A percentile compares a stretch with the other conserved stretches of the same genome.
phyloP scores from a whole-genome alignment of 1,140 invertebrate species.

The Nasonia giraulti region DNA sequence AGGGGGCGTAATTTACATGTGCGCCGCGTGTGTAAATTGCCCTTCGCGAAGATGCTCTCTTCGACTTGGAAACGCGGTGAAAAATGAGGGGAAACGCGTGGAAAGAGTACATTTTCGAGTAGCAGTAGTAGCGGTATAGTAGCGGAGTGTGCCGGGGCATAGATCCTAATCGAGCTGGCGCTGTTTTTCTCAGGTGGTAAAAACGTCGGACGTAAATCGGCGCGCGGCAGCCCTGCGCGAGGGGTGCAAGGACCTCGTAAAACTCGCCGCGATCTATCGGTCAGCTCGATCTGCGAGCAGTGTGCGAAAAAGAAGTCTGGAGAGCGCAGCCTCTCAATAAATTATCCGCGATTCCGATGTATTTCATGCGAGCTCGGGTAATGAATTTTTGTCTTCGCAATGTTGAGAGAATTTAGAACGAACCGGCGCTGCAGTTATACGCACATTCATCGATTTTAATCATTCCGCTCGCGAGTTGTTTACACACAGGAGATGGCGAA shows the following conservation, averaged over 20 bases:
- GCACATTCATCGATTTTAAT: slow-evolving; percentile 3
- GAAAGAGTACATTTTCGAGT: not conserved
- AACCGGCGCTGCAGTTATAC: too few relatives aligned
- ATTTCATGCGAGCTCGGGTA: slow-evolving; percentile 6
- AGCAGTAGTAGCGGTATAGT: too few relatives aligned
- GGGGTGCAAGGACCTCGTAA: slow-evolving; percentile 40
- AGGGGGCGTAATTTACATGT: slow-evolving; percentile 25
- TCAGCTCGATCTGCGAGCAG: slow-evolving; percentile 22
- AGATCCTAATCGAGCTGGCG: slow-evolving; percentile 30
- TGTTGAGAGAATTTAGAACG: not conserved
- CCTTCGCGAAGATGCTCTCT: not conserved
- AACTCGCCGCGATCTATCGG: slow-evolving; percentile 23
- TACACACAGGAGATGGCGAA: not conserved
- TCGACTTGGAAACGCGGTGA: not conserved
- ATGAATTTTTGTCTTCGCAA: not conserved
- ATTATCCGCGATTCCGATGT: not conserved
- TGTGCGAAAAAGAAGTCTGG: not conserved
- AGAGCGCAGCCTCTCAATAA: not conserved
- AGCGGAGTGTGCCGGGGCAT: not conserved
- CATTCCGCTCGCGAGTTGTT: not conserved
- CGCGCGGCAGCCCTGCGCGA: not conserved
- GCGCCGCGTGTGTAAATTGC: slow-evolving; percentile 9
- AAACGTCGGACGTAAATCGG: slow-evolving; percentile 50
- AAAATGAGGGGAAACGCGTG: not conserved
- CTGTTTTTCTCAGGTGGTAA: slow-evolving; percentile 46